A percentile compares a stretch with the other conserved stretches of the same genome.
Conservation (phyloP, 92 coral and sea anemone species). For the Epizoanthus illoricatus region DNA sequence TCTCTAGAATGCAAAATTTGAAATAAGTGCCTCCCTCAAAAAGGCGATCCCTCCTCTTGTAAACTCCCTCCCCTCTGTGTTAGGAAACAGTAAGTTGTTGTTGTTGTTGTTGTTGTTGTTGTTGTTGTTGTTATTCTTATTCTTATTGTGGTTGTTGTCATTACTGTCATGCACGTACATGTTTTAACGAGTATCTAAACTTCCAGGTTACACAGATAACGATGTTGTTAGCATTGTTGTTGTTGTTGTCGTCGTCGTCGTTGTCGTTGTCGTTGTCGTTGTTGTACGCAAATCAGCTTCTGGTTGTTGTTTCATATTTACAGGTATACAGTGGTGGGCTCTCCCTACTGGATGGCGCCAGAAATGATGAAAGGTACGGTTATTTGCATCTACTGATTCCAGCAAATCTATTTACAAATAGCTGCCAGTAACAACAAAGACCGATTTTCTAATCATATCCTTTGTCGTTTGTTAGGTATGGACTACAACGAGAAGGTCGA, state of each 20-base stretch:
- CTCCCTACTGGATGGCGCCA: conserved; percentile 99
- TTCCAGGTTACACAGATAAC: no score
- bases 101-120: no score
- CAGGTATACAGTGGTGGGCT: conserved; percentile 95
- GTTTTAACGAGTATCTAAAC: no score
- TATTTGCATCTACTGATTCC: neutral
- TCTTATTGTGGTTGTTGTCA: neutral
- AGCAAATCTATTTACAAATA: neutral
- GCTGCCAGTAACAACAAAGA: no score
- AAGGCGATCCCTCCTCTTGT: no score
- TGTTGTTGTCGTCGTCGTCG: neutral
- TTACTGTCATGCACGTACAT: neutral
- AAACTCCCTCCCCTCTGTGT: no score
- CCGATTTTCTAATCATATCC: neutral
- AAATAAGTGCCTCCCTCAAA: no score
- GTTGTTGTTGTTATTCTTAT: neutral
- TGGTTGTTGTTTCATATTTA: neutral
- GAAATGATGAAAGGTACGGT: conserved; percentile 86
- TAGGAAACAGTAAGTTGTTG: no score
- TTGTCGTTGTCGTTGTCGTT: neutral
- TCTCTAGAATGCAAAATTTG: no score
- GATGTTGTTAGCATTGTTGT: neutral
- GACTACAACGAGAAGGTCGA: conserved; percentile 91
- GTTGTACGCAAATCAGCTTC: neutral
- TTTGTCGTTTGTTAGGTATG: conserved; percentile 47